These are phyloP conservation scores for Rhineura floridana DNA, from an alignment of 2,113 vertebrate genomes.

Conservation along the genomic window DNA sequence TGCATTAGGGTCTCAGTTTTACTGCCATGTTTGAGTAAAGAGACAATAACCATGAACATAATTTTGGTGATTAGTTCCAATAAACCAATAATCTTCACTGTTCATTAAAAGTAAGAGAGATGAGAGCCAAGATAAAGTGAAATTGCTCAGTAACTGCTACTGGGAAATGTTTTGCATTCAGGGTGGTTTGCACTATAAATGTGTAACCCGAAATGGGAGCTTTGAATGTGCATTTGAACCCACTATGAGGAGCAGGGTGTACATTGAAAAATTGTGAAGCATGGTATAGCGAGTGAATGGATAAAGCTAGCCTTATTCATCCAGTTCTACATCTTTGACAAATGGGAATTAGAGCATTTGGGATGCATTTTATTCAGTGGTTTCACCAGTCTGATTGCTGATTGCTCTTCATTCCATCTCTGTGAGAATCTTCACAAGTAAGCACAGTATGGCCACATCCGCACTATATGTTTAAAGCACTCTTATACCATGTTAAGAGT, in stretches of 20 bases:
- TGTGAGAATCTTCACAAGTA: no score
- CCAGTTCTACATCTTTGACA: background rate
- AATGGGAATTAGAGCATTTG: background rate
- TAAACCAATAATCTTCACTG: constrained; percentile 25
- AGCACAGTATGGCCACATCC: no score
- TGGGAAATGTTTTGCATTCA: background rate
- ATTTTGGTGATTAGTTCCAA: constrained; percentile 23
- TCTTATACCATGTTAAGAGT: no score
- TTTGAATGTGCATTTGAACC: background rate
- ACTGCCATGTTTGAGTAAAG: constrained; percentile 25
- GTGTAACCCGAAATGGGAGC: background rate
- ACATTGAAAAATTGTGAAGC: background rate
- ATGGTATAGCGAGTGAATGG: background rate
- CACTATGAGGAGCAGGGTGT: background rate
- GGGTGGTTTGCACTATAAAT: background rate
- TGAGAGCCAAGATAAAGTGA: background rate
- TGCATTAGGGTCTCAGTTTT: constrained; percentile 7
- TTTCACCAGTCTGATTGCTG: background rate
- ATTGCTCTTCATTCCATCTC: no score
- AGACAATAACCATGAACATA: constrained; percentile 24
- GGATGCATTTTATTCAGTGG: background rate
- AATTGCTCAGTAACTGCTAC: background rate
- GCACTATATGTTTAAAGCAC: no score
- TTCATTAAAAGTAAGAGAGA: constrained; percentile 12
- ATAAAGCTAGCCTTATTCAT: background rate